Percentiles rank a stretch among this genome's conserved stretches.
Evolutionary conservation across 2,113 vertebrate species (phyloP).

Genomic region (Guaruba guarouba): DNA sequence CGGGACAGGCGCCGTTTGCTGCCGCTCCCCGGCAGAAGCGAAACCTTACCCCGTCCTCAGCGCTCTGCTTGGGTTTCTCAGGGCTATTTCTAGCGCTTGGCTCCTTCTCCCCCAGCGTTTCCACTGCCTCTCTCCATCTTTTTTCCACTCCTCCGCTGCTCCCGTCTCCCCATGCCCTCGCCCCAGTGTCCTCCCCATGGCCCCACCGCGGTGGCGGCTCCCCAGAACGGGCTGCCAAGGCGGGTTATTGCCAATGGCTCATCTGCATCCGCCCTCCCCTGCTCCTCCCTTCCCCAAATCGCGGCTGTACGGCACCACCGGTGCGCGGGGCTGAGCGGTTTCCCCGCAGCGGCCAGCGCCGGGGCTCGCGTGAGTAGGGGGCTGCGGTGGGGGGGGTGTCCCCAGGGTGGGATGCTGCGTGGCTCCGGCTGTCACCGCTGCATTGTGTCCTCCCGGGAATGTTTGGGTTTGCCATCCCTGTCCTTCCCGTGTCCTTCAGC

Average conservation of each 20-base stretch:
- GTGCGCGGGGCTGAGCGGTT: neutral
- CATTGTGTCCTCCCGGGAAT: neutral
- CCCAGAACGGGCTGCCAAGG: neutral
- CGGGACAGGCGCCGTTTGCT: neutral
- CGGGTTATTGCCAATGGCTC: neutral
- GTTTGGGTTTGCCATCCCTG: neutral
- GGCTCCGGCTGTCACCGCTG: neutral
- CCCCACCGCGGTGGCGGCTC: neutral
- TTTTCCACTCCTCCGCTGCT: neutral
- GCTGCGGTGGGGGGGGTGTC: neutral
- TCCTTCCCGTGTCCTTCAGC: constrained; percentile 49
- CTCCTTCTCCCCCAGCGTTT: neutral
- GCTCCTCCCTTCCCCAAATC: constrained; percentile 42
- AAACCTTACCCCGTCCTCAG: neutral
- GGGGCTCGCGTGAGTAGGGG: constrained; percentile 11
- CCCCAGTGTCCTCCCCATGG: neutral
- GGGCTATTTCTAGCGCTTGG: neutral
- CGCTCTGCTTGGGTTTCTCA: neutral
- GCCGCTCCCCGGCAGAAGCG: neutral
- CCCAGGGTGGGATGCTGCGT: neutral
- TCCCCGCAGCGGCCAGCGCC: accelerated
- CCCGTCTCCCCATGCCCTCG: neutral
- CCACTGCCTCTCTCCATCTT: neutral
- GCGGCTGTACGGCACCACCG: neutral
- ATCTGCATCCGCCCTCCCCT: constrained; percentile 34